Base-by-base conservation (phyloP, 2,113 vertebrate genomes). In the Puma concolor region DNA sequence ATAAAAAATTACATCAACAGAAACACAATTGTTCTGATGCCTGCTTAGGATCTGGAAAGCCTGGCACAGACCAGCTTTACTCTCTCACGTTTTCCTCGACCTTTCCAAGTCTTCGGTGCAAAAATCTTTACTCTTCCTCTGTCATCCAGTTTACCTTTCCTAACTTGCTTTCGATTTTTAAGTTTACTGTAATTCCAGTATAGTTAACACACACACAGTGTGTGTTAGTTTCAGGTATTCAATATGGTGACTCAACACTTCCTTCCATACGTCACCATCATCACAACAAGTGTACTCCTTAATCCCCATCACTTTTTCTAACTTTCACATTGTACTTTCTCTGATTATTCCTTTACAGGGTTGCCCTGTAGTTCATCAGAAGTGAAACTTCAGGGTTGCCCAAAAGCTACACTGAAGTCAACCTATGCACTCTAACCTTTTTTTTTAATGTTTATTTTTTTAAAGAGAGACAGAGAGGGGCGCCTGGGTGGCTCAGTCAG, bases 41-140 rank as follows among this genome's bases (percentile, higher is more conserved):
- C 36, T 72, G 57, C 11, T 4, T 25, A 38, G n/a, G 44, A 8
- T 72, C 82, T 95, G 52, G 44, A 15, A 69, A 0, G 86, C 4
- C 27, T 33, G n/a, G 31, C 71, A 66, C 1, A 50, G 21, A 31
- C 25, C 14, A 54, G 14, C 23, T 86, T 71, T 33, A 57, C 25
- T 38, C 93, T 72, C 54, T 64, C 29, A 33, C 27, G 60, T 64
- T 23, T 74, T 94, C 14, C 69, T 93, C 54, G 21, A 74, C 33
- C 41, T 74, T 89, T 63, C 25, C 63, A 60, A 29, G 64, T 84
- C 48, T 89, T 66, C 23, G 10, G 38, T 63, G 13, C 66, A 91
- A 96, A 87, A 87, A 54, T 12, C 6, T 60, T 88, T 69, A 89
- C 36, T 86, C 52, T 91, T 91, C 93, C 31, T 91, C 21, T 48